Base-by-base conservation (phyloP, 2,888 invertebrate genomes). In the Halictus quadricinctus region DNA sequence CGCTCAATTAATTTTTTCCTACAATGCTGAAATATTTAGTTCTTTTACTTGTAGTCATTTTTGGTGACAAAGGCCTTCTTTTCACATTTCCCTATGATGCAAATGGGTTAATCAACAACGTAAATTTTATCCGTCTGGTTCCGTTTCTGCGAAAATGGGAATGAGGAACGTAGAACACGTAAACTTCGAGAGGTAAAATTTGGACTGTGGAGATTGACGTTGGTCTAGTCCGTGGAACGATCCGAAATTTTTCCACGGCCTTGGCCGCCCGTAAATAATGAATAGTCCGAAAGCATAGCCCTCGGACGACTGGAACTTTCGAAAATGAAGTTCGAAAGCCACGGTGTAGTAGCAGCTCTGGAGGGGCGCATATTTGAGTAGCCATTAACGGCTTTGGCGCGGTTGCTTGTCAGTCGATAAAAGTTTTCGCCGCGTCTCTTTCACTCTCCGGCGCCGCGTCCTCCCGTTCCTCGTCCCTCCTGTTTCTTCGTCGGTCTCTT, bases 331-430 rank as follows among this genome's bases (percentile, higher is more conserved):
- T 92, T 92, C 88, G 89, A 90, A 91, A 92, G 91, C 92, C 90
- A 85, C 81, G 85, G 87, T 76, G 83, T 73, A 88, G 83, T 75
- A 88, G 81, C 88, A 83, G 60, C 86, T 76, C 81, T 78, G 77
- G 72, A 79, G 87, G 88, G 88, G 89, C 92, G 92, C 92, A 91
- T 93, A 92, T 91, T 92, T 91, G 89, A 92, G 92, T 91, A 92
- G 91, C 92, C 92, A 92, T 93, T 92, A 92, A 92, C 89, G 92
- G 92, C 92, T 92, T 92, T 92, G 86, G 89, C 89, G 88, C 79
- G 90, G 90, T 90, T 89, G 91, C 88, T 90, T 91, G 92, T 91
- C 90, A 89, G 89, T 88, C 91, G 92, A 91, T 92, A 91, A 92
- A 91, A 91, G 89, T 90, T 87, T 84, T 82, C 86, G 72, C 70